Percentiles rank a stretch among this genome's conserved stretches.
phyloP scores from a whole-genome alignment of 1,140 invertebrate genomes.

The Cylas formicarius region DNA sequence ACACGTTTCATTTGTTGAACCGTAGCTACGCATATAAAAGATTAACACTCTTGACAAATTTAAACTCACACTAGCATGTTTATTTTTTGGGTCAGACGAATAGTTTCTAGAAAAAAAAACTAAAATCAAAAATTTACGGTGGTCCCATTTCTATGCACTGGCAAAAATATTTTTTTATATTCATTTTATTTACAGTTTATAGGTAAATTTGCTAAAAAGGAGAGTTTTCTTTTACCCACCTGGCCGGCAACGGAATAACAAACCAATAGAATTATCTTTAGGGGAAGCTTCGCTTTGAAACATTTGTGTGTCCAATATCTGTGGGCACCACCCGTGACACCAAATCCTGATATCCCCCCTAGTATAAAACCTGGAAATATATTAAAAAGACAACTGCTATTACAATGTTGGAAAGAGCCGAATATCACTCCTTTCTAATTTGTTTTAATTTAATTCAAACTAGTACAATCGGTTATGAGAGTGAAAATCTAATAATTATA shows the following conservation, averaged over 20 bases:
- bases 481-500: not conserved
- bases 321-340: conserved; percentile 67
- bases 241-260: conserved; percentile 75
- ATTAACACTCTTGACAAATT: too few relatives aligned
- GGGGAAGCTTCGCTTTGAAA: conserved; percentile 59
- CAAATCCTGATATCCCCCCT: conserved; percentile 52
- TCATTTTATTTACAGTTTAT: not conserved
- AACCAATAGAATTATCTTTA: conserved; percentile 59
- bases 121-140: too few relatives aligned
- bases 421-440: too few relatives aligned
- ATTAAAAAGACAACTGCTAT: too few relatives aligned
- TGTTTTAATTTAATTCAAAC: conserved; percentile 1
- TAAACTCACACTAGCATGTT: too few relatives aligned
- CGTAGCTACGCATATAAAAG: too few relatives aligned
- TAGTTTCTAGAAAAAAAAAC: too few relatives aligned
- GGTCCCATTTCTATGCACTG: too few relatives aligned
- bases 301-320: conserved; percentile 61
- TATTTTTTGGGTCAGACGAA: too few relatives aligned
- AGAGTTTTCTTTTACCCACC: conserved; percentile 26
- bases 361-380: conserved; percentile 45
- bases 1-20: too few relatives aligned
- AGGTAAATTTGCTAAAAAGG: not conserved
- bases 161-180: too few relatives aligned
- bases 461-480: conserved; percentile 1
- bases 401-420: too few relatives aligned